Evolutionary conservation across 2,113 vertebrate species (phyloP).

Genomic region (Eulemur rufifrons): DNA sequence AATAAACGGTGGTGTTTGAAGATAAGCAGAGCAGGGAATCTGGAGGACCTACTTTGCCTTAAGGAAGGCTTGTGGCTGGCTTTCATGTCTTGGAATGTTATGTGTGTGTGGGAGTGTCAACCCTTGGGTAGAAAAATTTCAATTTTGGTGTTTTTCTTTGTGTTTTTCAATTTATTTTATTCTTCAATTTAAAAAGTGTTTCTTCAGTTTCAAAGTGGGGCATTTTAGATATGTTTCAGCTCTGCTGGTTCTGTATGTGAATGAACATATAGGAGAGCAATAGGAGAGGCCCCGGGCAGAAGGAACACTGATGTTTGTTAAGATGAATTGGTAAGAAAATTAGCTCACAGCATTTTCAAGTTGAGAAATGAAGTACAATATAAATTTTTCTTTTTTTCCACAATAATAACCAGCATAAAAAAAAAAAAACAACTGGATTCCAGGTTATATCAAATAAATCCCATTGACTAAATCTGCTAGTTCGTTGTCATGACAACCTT

Average conservation of each 20-base stretch:
- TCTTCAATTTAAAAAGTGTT: not conserved
- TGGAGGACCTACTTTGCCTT: not conserved
- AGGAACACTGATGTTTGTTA: not conserved
- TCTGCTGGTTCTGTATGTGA: not conserved
- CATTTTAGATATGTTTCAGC: not conserved
- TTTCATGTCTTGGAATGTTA: not conserved
- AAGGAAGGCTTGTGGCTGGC: not conserved
- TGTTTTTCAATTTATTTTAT: not conserved
- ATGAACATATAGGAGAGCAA: not conserved
- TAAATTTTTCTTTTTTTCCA: not conserved
- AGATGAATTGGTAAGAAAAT: slow-evolving; percentile 27
- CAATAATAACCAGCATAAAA: not conserved
- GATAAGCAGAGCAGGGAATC: not conserved
- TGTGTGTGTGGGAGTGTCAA: not conserved
- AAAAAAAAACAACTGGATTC: not conserved
- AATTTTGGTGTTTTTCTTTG: not conserved
- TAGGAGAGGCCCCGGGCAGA: not conserved
- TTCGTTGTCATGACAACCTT: slow-evolving; percentile 64
- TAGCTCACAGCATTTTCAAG: slow-evolving; percentile 20
- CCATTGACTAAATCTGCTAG: slow-evolving; percentile 55
- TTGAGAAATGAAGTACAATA: slow-evolving; percentile 10
- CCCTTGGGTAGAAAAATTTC: not conserved
- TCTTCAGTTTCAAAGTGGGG: not conserved
- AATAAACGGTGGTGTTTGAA: not conserved
- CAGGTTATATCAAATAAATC: slow-evolving; percentile 45